Percentiles rank a stretch among this genome's conserved stretches.
These are phyloP conservation scores for Scalopus aquaticus DNA, from an alignment of 2,113 vertebrate species.

Conservation along the genomic window DNA sequence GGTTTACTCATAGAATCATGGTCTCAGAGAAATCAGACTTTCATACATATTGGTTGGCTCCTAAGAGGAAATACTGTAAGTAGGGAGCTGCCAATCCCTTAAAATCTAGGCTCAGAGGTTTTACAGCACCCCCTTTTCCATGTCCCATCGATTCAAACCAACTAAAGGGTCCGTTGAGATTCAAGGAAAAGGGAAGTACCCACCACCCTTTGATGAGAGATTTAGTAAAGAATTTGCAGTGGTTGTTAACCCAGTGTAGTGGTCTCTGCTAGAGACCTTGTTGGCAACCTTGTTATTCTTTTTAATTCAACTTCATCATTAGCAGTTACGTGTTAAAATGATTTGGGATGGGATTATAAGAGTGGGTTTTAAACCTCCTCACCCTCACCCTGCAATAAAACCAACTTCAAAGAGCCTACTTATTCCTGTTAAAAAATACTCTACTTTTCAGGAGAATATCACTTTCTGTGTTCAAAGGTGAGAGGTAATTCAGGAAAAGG, in stretches of 20 bases:
- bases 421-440: not conserved
- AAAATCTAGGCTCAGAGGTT: not conserved
- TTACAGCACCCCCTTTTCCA: not conserved
- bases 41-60: not conserved
- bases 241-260: not conserved
- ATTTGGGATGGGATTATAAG: not conserved
- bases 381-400: not conserved
- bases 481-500: not conserved
- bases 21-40: not conserved
- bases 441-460: not conserved
- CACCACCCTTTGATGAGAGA: not conserved
- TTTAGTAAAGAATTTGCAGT: not conserved
- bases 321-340: not conserved
- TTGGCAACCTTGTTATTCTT: not conserved
- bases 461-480: not conserved
- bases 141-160: not conserved
- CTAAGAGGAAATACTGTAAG: not conserved
- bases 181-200: not conserved
- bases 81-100: not conserved
- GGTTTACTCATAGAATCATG: not conserved
- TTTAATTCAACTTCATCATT: not conserved
- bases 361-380: not conserved
- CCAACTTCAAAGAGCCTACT: not conserved
- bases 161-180: not conserved
- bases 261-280: not conserved